Evolutionary conservation across 2,797 vertebrate species (phyloP).

Genomic region (Myotis vivesi): DNA sequence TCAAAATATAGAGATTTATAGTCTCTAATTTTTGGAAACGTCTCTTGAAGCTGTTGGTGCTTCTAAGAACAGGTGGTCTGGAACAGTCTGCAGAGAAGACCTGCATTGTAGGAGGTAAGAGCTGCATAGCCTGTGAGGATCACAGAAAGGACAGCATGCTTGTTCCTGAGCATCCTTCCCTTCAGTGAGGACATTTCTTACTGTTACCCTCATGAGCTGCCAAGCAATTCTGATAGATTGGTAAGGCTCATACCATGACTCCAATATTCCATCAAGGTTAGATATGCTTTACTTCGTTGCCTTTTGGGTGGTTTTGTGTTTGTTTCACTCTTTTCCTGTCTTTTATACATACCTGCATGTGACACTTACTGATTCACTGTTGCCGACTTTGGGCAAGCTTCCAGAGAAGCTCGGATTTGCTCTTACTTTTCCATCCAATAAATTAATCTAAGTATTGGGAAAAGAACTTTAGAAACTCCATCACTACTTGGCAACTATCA

Average conservation of each 20-base stretch:
- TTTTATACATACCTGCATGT: conserved; percentile 37
- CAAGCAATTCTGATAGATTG: conserved; percentile 5
- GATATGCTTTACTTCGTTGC: neutral
- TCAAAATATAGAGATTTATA: neutral
- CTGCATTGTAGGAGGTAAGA: neutral
- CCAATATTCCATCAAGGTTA: conserved; percentile 27
- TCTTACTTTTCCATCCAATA: conserved; percentile 69
- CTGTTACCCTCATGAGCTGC: neutral
- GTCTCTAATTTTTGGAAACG: neutral
- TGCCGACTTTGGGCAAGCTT: conserved; percentile 59
- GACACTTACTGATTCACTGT: conserved; percentile 59
- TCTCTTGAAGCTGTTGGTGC: neutral
- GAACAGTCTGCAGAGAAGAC: neutral
- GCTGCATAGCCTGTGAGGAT: neutral
- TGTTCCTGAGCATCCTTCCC: neutral
- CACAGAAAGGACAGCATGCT: neutral
- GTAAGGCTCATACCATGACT: neutral
- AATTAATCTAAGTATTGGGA: conserved; percentile 71
- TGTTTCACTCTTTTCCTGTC: conserved; percentile 19
- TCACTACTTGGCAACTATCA: conserved; percentile 68
- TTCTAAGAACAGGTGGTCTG: neutral
- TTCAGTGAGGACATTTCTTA: neutral
- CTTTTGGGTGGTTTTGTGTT: conserved; percentile 56
- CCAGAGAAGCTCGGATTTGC: conserved; percentile 62
- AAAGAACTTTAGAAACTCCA: conserved; percentile 73